Evolutionary conservation across 2,888 invertebrate genomes (phyloP).

Genomic region (Thereva unica): DNA sequence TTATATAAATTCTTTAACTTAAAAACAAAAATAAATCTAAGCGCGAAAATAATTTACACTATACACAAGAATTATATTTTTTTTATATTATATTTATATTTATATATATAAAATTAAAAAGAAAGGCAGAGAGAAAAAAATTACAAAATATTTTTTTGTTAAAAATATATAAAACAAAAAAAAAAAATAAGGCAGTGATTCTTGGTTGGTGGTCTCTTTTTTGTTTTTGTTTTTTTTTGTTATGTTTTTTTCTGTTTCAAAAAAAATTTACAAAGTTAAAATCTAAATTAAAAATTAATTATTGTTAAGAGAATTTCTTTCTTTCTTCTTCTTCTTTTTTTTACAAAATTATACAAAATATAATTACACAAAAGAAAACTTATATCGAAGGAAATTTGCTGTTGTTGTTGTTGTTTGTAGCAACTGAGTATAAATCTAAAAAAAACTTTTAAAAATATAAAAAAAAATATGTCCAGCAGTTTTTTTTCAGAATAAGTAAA

Average conservation of each 20-base stretch:
- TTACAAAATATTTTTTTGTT: not conserved
- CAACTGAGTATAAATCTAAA: not conserved
- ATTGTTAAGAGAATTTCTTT: not conserved
- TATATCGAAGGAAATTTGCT: no score
- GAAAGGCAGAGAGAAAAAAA: not conserved
- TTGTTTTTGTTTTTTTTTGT: conserved; percentile 6
- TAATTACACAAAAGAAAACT: no score
- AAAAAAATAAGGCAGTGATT: conserved; percentile 34
- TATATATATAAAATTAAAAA: conserved; percentile 8
- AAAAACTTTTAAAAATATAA: conserved; percentile 19
- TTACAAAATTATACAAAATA: conserved; percentile 6
- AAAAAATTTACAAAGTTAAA: not conserved
- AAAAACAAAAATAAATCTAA: conserved; percentile 19
- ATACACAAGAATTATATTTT: conserved; percentile 28
- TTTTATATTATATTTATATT: conserved; percentile 8
- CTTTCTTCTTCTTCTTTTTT: conserved; percentile 9
- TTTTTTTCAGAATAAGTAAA: not conserved
- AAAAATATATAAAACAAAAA: conserved; percentile 8
- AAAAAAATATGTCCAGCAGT: conserved; percentile 24
- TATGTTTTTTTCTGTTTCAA: conserved; percentile 2
- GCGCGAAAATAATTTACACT: conserved; percentile 28
- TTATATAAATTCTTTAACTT: not conserved
- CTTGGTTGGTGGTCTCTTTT: conserved; percentile 34
- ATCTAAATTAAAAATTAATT: conserved; percentile 7
- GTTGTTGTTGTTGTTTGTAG: no score